Base-by-base conservation (phyloP, 2,113 vertebrate species). In the Meleagris gallopavo region DNA sequence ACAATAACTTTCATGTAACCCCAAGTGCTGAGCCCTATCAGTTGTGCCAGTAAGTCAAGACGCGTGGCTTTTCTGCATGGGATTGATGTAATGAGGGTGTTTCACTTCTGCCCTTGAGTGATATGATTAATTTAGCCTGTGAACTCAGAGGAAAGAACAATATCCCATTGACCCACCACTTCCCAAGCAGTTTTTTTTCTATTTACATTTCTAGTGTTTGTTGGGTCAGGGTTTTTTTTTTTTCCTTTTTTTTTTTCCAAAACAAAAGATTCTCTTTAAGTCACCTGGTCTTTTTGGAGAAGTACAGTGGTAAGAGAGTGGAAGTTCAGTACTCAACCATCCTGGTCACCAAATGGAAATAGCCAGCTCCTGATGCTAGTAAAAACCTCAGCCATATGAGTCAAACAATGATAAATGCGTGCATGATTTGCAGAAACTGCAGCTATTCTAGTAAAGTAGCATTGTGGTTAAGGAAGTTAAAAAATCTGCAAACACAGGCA, bases 71-170 rank as follows among this genome's bases (percentile, higher is more conserved):
- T 48, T 67, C 88, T 90, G 40, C 34, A 32, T 4, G 38, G 48
- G 11, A 24, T 12, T 91, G 90, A 95, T 86, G 77, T 96, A 92
- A 93, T 75, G 12, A 72, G 93, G 83, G 91, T 81, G 93, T 96
- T 97, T 76, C 83, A 75, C 73, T 78, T 95, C 93, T 96, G 95
- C 88, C 70, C 66, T 25, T 25, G 17, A 80, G 66, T 88, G 86
- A 94, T 93, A 94, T 0, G 8, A 86, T 87, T 87, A 45, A 86
- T 88, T 70, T 94, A 50, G 91, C 70, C 30, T 86, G 43, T 93
- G 85, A 95, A 54, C 57, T 90, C 70, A 50, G 79, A 86, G 61
- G 7, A 45, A 30, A 95, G 79, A 95, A 97, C 95, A 96, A 95
- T 95, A 50, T 78, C 75, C 86, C 57, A 95, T 90, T 95, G 93